A percentile compares a stretch with the other conserved stretches of the same genome.
These are phyloP conservation scores for Gallinago paraguaiae DNA, from an alignment of 2,113 vertebrate genomes.

Conservation along the genomic window DNA sequence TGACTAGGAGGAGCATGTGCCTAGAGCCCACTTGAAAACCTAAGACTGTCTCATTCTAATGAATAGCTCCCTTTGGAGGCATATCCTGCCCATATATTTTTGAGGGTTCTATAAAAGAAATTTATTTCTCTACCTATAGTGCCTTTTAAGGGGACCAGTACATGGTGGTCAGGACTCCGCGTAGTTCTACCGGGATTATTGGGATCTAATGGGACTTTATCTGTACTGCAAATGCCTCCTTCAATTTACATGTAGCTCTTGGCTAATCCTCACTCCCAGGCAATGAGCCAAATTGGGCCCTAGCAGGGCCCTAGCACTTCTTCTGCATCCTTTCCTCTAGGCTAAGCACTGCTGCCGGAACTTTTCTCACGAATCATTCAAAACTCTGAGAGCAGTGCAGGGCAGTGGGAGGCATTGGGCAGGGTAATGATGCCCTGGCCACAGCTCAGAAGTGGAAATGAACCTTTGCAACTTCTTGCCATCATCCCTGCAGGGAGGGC, in stretches of 20 bases:
- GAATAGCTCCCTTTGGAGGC: not conserved
- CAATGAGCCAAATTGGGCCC: not conserved
- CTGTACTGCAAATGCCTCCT: not conserved
- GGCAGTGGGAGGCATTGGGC: not conserved
- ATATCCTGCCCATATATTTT: not conserved
- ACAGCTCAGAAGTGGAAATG: not conserved
- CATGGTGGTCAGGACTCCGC: not conserved
- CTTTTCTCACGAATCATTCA: not conserved
- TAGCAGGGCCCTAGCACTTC: not conserved
- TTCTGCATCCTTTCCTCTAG: not conserved
- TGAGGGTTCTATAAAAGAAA: not conserved
- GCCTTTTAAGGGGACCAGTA: not conserved
- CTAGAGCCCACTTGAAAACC: not conserved
- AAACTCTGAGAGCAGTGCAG: not conserved
- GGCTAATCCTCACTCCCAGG: not conserved
- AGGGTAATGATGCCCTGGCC: not conserved
- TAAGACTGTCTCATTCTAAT: not conserved
- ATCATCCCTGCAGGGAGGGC: not conserved
- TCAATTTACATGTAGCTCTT: not conserved
- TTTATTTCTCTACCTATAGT: not conserved
- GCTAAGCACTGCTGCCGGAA: not conserved
- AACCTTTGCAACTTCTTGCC: not conserved
- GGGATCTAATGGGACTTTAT: accelerated
- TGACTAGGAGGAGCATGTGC: not conserved
- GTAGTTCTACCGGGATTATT: not conserved